A percentile compares a stretch with the other conserved stretches of the same genome.
phyloP scores from a whole-genome alignment of 2,113 vertebrate genomes.

The Panthera leo region DNA sequence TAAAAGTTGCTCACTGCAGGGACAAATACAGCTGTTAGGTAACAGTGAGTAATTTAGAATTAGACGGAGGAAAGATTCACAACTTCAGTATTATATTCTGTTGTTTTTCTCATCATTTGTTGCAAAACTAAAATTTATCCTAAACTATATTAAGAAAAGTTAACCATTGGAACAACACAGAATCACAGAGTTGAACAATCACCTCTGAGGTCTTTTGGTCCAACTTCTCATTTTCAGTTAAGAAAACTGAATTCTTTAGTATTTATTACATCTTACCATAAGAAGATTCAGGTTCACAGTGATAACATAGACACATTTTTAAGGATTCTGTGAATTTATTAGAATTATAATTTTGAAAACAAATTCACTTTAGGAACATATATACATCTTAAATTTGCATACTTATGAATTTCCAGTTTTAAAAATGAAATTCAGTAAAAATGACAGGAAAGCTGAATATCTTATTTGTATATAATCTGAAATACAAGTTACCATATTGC shows the following conservation, averaged over 20 bases:
- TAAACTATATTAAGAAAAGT: neutral
- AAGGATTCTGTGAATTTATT: slow-evolving; percentile 28
- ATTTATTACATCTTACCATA: neutral
- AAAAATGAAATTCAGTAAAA: slow-evolving; percentile 56
- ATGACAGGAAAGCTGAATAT: neutral
- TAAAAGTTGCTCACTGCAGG: slow-evolving; percentile 54
- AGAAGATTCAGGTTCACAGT: slow-evolving; percentile 19
- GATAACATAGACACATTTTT: neutral
- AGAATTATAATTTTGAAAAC: slow-evolving; percentile 31
- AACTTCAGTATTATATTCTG: neutral
- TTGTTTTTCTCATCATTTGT: neutral
- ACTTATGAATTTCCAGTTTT: slow-evolving; percentile 43
- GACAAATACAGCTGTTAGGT: neutral
- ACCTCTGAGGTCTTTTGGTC: neutral
- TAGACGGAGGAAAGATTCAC: neutral
- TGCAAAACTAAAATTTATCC: slow-evolving; percentile 44
- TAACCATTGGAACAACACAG: neutral
- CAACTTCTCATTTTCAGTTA: slow-evolving; percentile 3
- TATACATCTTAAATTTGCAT: slow-evolving; percentile 4
- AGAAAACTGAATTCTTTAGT: neutral
- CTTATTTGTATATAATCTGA: neutral
- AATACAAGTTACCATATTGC: neutral
- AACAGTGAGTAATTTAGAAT: slow-evolving; percentile 31
- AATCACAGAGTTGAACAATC: neutral
- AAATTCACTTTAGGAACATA: neutral